Percentiles rank a stretch among this genome's conserved stretches.
phyloP scores from a whole-genome alignment of 2,888 invertebrate genomes.

The Dolichopus griseipennis region DNA sequence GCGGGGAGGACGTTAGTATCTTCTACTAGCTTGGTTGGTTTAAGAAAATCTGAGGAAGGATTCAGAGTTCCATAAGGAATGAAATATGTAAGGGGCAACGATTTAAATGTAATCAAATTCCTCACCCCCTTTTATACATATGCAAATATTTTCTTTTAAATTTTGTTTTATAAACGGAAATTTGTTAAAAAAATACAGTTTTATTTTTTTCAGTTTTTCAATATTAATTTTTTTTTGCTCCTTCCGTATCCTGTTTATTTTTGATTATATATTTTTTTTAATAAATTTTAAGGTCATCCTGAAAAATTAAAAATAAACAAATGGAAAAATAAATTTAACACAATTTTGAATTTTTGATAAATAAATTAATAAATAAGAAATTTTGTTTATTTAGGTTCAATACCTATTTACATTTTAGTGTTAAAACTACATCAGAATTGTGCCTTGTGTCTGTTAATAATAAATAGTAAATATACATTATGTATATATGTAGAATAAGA shows the following conservation, averaged over 20 bases:
- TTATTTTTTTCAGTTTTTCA: background rate
- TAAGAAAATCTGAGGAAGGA: too few relatives aligned
- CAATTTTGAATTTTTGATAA: background rate
- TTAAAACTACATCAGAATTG: too few relatives aligned
- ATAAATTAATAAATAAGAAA: background rate
- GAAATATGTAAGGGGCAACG: too few relatives aligned
- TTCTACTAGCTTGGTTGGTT: too few relatives aligned
- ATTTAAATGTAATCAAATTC: too few relatives aligned
- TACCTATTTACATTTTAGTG: background rate
- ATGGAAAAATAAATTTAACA: background rate
- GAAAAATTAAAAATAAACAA: slow-evolving; percentile 7
- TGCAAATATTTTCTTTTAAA: background rate
- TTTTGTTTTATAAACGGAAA: background rate
- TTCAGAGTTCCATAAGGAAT: too few relatives aligned
- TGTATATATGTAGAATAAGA: too few relatives aligned
- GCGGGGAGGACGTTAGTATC: too few relatives aligned
- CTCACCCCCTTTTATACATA: too few relatives aligned
- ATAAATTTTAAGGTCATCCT: background rate
- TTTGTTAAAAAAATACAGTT: background rate
- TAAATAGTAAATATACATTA: too few relatives aligned
- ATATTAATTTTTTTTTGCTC: background rate
- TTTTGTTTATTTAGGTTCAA: background rate
- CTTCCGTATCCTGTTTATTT: background rate
- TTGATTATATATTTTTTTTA: background rate
- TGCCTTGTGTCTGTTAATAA: too few relatives aligned